These are phyloP conservation scores for Distichodus sexfasciatus DNA, from an alignment of 2,797 vertebrate genomes.

Conservation along the genomic window DNA sequence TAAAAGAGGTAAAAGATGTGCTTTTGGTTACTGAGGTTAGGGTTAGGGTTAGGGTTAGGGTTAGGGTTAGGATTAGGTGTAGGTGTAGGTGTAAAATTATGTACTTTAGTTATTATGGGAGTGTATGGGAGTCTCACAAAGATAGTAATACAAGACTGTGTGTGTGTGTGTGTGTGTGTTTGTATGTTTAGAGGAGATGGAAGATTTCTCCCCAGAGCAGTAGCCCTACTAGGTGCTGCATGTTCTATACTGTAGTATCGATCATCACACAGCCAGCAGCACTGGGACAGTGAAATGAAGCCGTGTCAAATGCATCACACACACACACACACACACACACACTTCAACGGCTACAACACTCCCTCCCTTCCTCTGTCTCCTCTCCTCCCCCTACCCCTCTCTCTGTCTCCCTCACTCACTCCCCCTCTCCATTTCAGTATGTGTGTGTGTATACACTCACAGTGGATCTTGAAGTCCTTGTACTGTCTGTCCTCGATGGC, in stretches of 20 bases:
- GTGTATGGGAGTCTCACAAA: too few relatives aligned
- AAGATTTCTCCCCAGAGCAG: slow-evolving; percentile 1
- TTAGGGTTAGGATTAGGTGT: too few relatives aligned
- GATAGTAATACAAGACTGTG: neutral
- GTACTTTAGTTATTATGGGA: too few relatives aligned
- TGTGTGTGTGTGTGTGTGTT: neutral
- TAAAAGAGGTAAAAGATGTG: too few relatives aligned
- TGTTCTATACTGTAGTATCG: slow-evolving; percentile 25
- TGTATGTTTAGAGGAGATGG: neutral
- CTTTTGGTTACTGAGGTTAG: too few relatives aligned
- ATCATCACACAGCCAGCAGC: slow-evolving; percentile 8
- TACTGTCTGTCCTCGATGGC: slow-evolving; percentile 98
- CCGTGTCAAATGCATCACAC: neutral
- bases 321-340: slow-evolving; percentile 1
- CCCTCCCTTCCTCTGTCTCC: too few relatives aligned
- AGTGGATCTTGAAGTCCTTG: slow-evolving; percentile 99
- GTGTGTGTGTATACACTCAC: slow-evolving; percentile 73
- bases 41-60: too few relatives aligned
- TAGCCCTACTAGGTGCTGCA: slow-evolving; percentile 7
- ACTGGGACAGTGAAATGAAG: slow-evolving; percentile 14
- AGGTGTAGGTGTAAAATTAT: too few relatives aligned
- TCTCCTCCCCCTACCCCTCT: too few relatives aligned
- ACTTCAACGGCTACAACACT: neutral
- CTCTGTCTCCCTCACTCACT: neutral
- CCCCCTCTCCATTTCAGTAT: slow-evolving; percentile 3